Evolutionary conservation across 2,888 invertebrate genomes (phyloP).

Genomic region (Pyrrhia umbra): DNA sequence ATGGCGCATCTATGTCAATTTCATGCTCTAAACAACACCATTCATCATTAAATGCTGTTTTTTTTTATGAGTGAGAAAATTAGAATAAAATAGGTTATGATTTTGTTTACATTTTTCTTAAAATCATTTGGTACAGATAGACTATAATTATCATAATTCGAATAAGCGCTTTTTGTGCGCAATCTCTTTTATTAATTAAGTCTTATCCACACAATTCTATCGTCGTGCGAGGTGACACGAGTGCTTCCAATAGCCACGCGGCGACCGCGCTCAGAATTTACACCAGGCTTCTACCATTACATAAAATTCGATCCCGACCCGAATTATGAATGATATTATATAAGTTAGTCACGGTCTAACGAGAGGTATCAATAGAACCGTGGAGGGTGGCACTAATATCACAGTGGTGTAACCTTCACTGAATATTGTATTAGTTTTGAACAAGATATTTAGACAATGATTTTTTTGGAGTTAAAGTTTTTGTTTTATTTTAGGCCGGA

Average conservation of each 20-base stretch:
- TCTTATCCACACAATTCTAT: constrained; percentile 55
- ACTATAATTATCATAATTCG: no score
- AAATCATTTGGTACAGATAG: no score
- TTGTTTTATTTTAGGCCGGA: background rate
- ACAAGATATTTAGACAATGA: background rate
- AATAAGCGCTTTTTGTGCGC: no score
- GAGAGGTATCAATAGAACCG: constrained; percentile 31
- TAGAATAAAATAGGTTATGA: no score
- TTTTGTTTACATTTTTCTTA: no score
- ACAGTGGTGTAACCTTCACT: background rate
- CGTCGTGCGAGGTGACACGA: constrained; percentile 65
- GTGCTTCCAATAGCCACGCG: constrained; percentile 75
- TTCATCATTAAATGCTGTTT: no score
- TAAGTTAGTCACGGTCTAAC: constrained; percentile 59
- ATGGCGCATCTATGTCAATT: no score
- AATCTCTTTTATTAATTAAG: background rate
- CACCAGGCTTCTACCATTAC: constrained; percentile 75
- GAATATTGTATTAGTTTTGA: constrained; percentile 26
- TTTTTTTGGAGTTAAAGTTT: background rate
- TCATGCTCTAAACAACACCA: no score
- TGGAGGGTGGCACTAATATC: constrained; percentile 33
- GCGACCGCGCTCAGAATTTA: constrained; percentile 78
- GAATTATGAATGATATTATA: constrained; percentile 77
- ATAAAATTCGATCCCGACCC: constrained; percentile 80
- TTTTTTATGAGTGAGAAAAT: no score